Conservation (phyloP, 2,797 vertebrate genomes). For the Spinibarbus caldwelli region DNA sequence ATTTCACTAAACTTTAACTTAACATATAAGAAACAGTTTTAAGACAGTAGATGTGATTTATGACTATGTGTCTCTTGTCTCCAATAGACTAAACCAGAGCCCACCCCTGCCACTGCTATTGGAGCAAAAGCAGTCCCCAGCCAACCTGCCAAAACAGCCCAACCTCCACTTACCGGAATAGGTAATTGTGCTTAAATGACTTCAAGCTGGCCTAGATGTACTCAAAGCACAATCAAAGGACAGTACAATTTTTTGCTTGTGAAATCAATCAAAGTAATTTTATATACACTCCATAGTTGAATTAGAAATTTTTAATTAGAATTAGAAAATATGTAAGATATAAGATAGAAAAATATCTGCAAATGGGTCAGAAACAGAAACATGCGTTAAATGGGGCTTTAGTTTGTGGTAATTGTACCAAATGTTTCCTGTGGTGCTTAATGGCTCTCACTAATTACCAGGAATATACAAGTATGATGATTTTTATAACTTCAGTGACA, state of each 20-base stretch:
- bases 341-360: no score
- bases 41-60: not conserved
- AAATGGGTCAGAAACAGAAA: not conserved
- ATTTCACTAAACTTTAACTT: conserved; percentile 4
- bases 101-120: conserved; percentile 76
- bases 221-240: not conserved
- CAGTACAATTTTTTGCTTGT: not conserved
- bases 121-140: conserved; percentile 79
- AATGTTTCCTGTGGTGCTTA: not conserved
- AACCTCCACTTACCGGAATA: conserved; percentile 84
- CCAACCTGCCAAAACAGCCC: conserved; percentile 80
- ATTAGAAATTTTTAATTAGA: no score
- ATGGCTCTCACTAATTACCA: not conserved
- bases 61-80: conserved; percentile 13
- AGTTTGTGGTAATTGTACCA: not conserved
- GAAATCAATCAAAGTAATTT: no score
- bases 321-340: no score
- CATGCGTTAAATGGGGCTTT: not conserved
- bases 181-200: conserved; percentile 74
- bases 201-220: not conserved
- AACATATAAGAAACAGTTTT: not conserved
- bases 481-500: not conserved
- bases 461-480: not conserved
- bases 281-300: not conserved
- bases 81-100: conserved; percentile 85